These are phyloP conservation scores for Cynodonichthys magdalenae DNA, from an alignment of 2,797 vertebrate species.

Conservation along the genomic window DNA sequence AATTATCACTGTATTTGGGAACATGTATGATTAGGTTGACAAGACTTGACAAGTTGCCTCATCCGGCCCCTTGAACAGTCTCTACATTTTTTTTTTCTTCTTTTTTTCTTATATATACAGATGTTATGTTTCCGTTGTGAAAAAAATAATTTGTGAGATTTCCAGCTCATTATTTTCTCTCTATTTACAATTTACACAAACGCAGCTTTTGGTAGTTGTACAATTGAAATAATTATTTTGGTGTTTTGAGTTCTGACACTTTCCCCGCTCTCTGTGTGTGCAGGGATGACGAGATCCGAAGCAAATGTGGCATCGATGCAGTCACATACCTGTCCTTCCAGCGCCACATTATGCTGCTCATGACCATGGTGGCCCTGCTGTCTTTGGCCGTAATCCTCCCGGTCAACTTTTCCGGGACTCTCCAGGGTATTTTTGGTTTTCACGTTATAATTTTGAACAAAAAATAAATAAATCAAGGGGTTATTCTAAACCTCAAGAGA, in stretches of 20 bases:
- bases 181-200: too few relatives aligned
- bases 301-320: slow-evolving; percentile 93
- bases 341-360: slow-evolving; percentile 91
- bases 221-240: too few relatives aligned
- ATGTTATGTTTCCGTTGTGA: too few relatives aligned
- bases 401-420: slow-evolving; percentile 92
- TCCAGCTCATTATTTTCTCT: too few relatives aligned
- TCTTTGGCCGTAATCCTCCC: slow-evolving; percentile 95
- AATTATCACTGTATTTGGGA: too few relatives aligned
- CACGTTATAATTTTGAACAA: slow-evolving; percentile 29
- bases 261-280: slow-evolving; percentile 22
- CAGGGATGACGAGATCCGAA: slow-evolving; percentile 95
- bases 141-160: too few relatives aligned
- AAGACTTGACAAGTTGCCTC: too few relatives aligned
- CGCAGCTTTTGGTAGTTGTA: too few relatives aligned
- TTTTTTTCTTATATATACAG: too few relatives aligned
- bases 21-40: too few relatives aligned
- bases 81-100: too few relatives aligned
- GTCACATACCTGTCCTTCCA: slow-evolving; percentile 97
- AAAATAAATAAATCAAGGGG: slow-evolving; percentile 34
- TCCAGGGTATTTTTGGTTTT: slow-evolving; percentile 86
- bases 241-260: neutral
- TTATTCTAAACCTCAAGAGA: slow-evolving; percentile 53
- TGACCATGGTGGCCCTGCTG: slow-evolving; percentile 90
- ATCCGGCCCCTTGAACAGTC: too few relatives aligned